phyloP scores from a whole-genome alignment of 2,888 invertebrate genomes.

The Hyposoter didymator region DNA sequence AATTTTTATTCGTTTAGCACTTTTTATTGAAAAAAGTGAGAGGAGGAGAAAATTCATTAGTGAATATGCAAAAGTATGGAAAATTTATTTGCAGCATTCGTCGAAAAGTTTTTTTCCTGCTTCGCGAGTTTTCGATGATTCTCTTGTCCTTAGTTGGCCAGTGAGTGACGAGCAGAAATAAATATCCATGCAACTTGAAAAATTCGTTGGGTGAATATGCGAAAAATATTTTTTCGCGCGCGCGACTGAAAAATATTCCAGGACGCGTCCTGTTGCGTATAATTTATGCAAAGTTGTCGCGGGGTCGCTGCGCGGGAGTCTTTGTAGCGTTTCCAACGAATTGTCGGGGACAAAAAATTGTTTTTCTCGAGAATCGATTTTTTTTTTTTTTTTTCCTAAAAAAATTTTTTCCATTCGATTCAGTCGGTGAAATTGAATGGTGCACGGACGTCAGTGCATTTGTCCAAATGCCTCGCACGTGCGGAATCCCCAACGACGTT shows the following conservation, averaged over 20 bases:
- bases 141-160: not conserved
- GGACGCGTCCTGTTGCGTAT: not conserved
- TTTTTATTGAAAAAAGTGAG: not conserved
- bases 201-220: not conserved
- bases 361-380: not conserved
- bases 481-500: conserved; percentile 10
- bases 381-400: not conserved
- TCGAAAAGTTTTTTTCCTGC: not conserved
- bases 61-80: conserved; percentile 22
- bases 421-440: not conserved
- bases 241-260: not conserved
- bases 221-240: conserved; percentile 3
- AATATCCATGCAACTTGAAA: not conserved
- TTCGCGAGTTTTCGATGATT: not conserved
- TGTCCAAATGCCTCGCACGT: not conserved
- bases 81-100: conserved; percentile 15
- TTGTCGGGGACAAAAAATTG: not conserved
- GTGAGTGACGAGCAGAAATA: not conserved
- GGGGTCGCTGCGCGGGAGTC: not conserved
- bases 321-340: not conserved
- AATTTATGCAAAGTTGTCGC: not conserved
- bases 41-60: conserved; percentile 20
- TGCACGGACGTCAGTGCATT: not conserved
- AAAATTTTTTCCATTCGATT: not conserved
- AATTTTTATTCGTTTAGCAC: no score